A percentile compares a stretch with the other conserved stretches of the same genome.
Evolutionary conservation across 1,140 invertebrate species (phyloP).

Genomic region (Leptopilina clavipes): DNA sequence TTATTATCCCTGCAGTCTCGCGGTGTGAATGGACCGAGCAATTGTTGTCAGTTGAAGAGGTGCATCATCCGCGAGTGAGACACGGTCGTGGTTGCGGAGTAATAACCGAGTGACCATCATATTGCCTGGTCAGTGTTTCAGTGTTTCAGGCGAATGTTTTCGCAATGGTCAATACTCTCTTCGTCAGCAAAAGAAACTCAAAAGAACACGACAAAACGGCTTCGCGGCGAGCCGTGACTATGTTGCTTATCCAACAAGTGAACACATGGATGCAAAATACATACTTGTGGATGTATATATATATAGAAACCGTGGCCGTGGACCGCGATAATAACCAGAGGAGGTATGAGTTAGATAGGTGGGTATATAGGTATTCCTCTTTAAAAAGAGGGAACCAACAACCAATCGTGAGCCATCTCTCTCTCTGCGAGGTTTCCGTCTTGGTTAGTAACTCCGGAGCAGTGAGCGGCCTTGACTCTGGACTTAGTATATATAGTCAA

Average conservation of each 20-base stretch:
- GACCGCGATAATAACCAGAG: constrained; percentile 79
- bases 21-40: constrained; percentile 21
- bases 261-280: constrained; percentile 41
- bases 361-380: constrained; percentile 66
- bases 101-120: constrained; percentile 44
- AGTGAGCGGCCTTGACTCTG: constrained; percentile 83
- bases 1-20: no score
- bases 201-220: constrained; percentile 41
- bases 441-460: constrained; percentile 76
- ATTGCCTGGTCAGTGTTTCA: constrained; percentile 50
- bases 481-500: constrained; percentile 45
- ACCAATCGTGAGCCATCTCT: constrained; percentile 55
- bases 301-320: constrained; percentile 81
- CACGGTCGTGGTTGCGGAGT: constrained; percentile 18
- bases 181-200: constrained; percentile 38
- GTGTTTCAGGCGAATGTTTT: constrained; percentile 55
- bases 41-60: constrained; percentile 7
- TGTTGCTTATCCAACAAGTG: constrained; percentile 37
- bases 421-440: constrained; percentile 64
- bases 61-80: constrained; percentile 29
- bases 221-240: constrained; percentile 51
- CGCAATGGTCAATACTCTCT: constrained; percentile 42
- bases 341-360: constrained; percentile 70
- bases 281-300: constrained; percentile 65
- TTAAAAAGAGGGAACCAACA: constrained; percentile 33